Evolutionary conservation across 92 coral and sea anemone species (phyloP).

Genomic region (Palythoa heliodiscus): DNA sequence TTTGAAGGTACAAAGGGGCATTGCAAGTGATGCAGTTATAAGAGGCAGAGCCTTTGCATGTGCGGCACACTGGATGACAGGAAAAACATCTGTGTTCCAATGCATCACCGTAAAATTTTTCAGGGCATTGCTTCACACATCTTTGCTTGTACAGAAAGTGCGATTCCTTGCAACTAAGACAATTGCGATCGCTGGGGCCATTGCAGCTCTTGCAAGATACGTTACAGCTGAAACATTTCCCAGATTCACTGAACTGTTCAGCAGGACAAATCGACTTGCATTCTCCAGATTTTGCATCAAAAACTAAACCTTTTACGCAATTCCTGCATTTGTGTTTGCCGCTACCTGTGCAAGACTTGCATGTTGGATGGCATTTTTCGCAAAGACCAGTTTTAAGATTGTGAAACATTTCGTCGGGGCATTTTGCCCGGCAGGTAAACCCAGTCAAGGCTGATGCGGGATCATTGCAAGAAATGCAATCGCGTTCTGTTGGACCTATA

Average conservation of each 20-base stretch:
- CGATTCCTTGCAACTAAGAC: slow-evolving; percentile 72
- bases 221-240: slow-evolving; percentile 68
- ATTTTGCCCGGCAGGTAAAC: slow-evolving; percentile 65
- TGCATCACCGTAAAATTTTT: slow-evolving; percentile 50
- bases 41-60: slow-evolving; percentile 72
- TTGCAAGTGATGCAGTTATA: slow-evolving; percentile 70
- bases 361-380: slow-evolving; percentile 89
- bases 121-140: slow-evolving; percentile 78
- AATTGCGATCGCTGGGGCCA: slow-evolving; percentile 67
- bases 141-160: slow-evolving; percentile 61
- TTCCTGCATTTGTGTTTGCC: slow-evolving; percentile 63
- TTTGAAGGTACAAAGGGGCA: slow-evolving; percentile 71
- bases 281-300: slow-evolving; percentile 39
- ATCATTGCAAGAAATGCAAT: slow-evolving; percentile 79
- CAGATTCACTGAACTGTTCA: slow-evolving; percentile 59
- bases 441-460: slow-evolving; percentile 66
- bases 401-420: slow-evolving; percentile 76
- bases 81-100: slow-evolving; percentile 55
- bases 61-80: slow-evolving; percentile 86
- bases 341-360: slow-evolving; percentile 70
- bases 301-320: slow-evolving; percentile 72
- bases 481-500: slow-evolving; percentile 80
- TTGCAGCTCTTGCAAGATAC: slow-evolving; percentile 79
- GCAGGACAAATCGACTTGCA: slow-evolving; percentile 73
- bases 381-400: slow-evolving; percentile 69